Evolutionary conservation across 1,140 invertebrate genomes (phyloP), one percentile per base, ranked within the genome.

Genomic region (Propsilocerus akamusi): DNA sequence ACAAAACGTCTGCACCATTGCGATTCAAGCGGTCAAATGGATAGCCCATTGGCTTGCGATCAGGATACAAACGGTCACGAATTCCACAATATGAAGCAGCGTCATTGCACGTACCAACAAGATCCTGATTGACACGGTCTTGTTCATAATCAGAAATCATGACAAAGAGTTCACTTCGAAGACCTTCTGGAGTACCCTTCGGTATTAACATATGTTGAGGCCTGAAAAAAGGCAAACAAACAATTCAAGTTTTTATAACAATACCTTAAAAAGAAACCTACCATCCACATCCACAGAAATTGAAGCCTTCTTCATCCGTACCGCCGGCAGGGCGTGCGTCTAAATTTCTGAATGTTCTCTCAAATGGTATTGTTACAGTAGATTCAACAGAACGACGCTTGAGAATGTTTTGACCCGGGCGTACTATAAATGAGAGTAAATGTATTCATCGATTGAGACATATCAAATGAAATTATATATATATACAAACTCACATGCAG

Each of bases 71-170:
- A 12, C 69, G 61, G 61, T 82, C 75, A 22, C 75, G 70, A 53
- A 82, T 67, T 11, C 80, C 80, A 59, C 80, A 83, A 63, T 76
- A 82, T 51, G 73, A 77, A 3, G 71, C 70, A 1, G 77, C 78
- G 53, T 80, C 76, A 46, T 72, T 72, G 56, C 80, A 82, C 4
- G 64, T 61, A 5, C 49, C 49, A 2, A 62, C 51, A 5, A 49
- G 46, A 26, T 55, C 50, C 53, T 63, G 61, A 6, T 62, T 53
- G 22, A 64, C 55, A 57, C 64, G 68, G 52, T 71, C 69, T 52
- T 57, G 56, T 11, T 51, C 54, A 47, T 60, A 67, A 53, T 71
- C 64, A 30, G 68, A 69, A 55, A 71, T 65, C 69, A 71, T 71
- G 23, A 70, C 69, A 52, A 70, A 71, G 24, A 71, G 54, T 49